Evolutionary conservation across 1,140 invertebrate genomes (phyloP), one percentile per base, ranked within the genome.

Genomic region (Schlechtendalia chinensis): DNA sequence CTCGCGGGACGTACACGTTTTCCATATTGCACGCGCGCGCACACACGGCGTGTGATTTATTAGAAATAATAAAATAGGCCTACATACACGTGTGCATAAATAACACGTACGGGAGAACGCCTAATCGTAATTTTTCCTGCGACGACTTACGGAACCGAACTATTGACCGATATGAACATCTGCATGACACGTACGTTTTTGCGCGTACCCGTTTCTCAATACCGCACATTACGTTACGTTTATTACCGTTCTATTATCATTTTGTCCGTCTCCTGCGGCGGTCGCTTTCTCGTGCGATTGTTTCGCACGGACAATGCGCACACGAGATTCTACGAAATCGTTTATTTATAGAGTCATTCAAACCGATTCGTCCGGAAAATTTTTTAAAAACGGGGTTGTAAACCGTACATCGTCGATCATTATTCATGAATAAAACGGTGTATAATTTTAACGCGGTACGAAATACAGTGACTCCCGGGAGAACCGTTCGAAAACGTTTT

Each of bases 351-450:
- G 27, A 67, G 12, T 67, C 45, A 67, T 69, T 69, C 65, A 47
- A 24, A 69, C 47, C 65, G 65, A 47, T 69, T 69, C 65, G 45
- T 45, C 65, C 65, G 22, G 65, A 69, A 69, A 69, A 69, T 47
- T 47, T 69, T 24, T 6, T n/a, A n/a, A n/a, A n/a, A 69, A 69
- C 39, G n/a, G 39, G 65, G 39, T 47, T 45, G 32, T 45, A 67
- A 67, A 67, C 63, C 32, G 63, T 65, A 65, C 8, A 32, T 67
- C n/a, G n/a, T n/a, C n/a, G n/a, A n/a, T n/a, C n/a, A n/a, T n/a
- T n/a, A n/a, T n/a, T n/a, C n/a, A n/a, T n/a, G n/a, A n/a, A n/a
- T n/a, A n/a, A n/a, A n/a, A n/a, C n/a, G n/a, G n/a, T n/a, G n/a
- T n/a, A n/a, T n/a, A n/a, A n/a, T n/a, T n/a, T n/a, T n/a, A n/a